Base-by-base conservation (phyloP, 2,888 invertebrate genomes). In the Platerodrilus igneus region DNA sequence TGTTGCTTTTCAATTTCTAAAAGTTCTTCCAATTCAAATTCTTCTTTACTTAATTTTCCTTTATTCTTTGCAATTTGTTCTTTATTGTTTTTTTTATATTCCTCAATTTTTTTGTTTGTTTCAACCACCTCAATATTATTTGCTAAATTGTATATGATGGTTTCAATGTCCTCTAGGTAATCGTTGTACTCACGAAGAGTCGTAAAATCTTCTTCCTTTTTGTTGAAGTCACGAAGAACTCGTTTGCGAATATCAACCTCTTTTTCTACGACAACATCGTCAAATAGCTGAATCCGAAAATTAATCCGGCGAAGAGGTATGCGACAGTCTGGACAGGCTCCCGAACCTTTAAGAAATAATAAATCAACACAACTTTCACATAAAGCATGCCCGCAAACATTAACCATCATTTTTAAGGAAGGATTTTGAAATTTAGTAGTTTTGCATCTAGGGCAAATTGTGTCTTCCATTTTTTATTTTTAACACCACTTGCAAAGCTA, bases 311-410 rank as follows among this genome's bases (percentile, higher is more conserved):
- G 76, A 13, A 99, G 69, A 0, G 91, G 84, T 10, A 89, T 87
- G 61, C 83, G 81, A 69, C 97, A 97, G 62, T 94, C 91, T 0
- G 94, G 94, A 61, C 99, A 99, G 0, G 87, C 79, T 7, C 93
- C 96, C 18, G 95, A 91, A 20, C 88, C 99, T 80, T 97, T 94
- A 10, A 94, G 77, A 71, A 97, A 99, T 17, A 99, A 71, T 45
- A 95, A 74, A 65, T 96, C 95, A 19, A 99, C 95, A 72, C 97
- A 97, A 64, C 86, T 94, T 70, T 96, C 95, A 71, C 99, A 99
- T 56, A 99, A 72, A 21, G 93, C 88, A 73, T 99, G 99, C 17
- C 97, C 97, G 70, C 99, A 99, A 37, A 92, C 83, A 67, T 99
- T 99, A 46, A 97, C 96, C 90, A 97, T 86, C 74, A 99, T 78